A percentile compares a stretch with the other conserved stretches of the same genome.
phyloP scores from a whole-genome alignment of 2,888 invertebrate species.

The Drosophila flavopinicola region DNA sequence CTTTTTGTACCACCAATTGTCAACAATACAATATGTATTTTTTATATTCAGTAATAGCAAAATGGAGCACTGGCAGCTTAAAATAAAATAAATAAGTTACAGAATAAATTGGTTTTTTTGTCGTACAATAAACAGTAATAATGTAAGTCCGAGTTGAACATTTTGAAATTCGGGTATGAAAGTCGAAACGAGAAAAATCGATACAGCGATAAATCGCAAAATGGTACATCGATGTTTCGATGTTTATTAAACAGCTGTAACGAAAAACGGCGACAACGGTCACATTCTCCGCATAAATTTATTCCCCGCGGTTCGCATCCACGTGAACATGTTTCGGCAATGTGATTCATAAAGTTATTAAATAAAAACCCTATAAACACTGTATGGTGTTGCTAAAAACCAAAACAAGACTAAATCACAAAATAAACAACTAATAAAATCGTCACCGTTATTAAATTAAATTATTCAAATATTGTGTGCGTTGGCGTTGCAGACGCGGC shows the following conservation, averaged over 20 bases:
- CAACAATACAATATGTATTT: too few species aligned
- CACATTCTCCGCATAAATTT: conserved; percentile 43
- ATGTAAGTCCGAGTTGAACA: too few species aligned
- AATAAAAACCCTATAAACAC: conserved; percentile 47
- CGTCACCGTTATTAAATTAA: neutral
- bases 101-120: too few species aligned
- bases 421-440: conserved; percentile 2
- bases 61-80: too few species aligned
- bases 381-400: conserved; percentile 14
- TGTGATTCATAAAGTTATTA: conserved; percentile 69
- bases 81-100: too few species aligned
- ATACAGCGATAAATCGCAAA: too few species aligned
- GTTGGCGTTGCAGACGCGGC: conserved; percentile 68
- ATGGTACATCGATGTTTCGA: too few species aligned
- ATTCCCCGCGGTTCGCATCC: conserved; percentile 69
- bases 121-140: too few species aligned
- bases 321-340: conserved; percentile 74
- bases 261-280: conserved; percentile 31
- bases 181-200: too few species aligned
- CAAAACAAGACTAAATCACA: conserved; percentile 3
- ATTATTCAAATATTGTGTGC: conserved; percentile 33
- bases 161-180: too few species aligned
- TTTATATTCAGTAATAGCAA: too few species aligned
- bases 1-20: too few species aligned
- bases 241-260: conserved; percentile 37